These are phyloP conservation scores for Amphipyra tragopoginis DNA, from an alignment of 2,888 invertebrate species.

Conservation along the genomic window DNA sequence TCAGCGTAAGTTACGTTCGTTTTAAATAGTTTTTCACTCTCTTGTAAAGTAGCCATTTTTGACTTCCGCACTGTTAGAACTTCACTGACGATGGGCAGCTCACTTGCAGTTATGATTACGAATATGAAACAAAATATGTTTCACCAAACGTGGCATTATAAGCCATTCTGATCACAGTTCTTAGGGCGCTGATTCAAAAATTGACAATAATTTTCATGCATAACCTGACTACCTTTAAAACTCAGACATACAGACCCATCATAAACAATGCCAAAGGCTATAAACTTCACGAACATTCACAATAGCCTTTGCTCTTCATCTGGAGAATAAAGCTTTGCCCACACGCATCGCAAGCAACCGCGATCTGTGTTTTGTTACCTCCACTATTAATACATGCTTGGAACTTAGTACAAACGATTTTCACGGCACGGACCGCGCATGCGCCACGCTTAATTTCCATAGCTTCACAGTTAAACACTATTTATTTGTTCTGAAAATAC, in stretches of 20 bases:
- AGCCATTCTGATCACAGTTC: too few relatives aligned
- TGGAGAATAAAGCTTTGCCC: slow-evolving; percentile 63
- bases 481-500: slow-evolving; percentile 85
- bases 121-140: too few relatives aligned
- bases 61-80: too few relatives aligned
- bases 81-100: too few relatives aligned
- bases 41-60: too few relatives aligned
- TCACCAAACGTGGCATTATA: too few relatives aligned
- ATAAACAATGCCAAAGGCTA: slow-evolving; percentile 31
- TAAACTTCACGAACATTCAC: slow-evolving; percentile 32
- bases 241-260: neutral
- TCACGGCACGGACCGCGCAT: slow-evolving; percentile 67
- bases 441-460: slow-evolving; percentile 68
- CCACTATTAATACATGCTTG: slow-evolving; percentile 73
- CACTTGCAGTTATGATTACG: too few relatives aligned
- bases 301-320: slow-evolving; percentile 45
- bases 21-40: too few relatives aligned
- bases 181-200: too few relatives aligned
- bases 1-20: too few relatives aligned
- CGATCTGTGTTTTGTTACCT: slow-evolving; percentile 65
- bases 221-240: too few relatives aligned
- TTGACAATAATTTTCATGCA: too few relatives aligned
- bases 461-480: slow-evolving; percentile 59
- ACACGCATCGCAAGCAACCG: slow-evolving; percentile 66
- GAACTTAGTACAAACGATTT: slow-evolving; percentile 79